Percentiles rank a stretch among this genome's conserved stretches.
Evolutionary conservation across 2,113 vertebrate species (phyloP).

Genomic region (Embiotoca jacksoni): DNA sequence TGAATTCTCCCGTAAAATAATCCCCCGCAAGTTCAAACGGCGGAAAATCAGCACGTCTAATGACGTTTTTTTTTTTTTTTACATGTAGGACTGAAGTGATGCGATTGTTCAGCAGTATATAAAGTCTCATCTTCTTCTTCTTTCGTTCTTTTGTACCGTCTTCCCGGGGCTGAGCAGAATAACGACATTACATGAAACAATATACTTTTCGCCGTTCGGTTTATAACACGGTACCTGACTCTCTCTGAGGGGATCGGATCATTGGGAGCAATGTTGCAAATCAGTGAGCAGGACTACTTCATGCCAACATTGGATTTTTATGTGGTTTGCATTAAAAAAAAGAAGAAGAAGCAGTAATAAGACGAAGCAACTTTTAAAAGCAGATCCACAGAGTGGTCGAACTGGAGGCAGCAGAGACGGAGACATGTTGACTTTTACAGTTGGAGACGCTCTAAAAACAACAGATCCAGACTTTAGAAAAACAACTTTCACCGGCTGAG

Average conservation of each 20-base stretch:
- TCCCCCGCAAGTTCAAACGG: too few species aligned
- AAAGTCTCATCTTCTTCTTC: too few species aligned
- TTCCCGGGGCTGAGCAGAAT: too few species aligned
- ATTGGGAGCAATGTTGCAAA: slow-evolving; percentile 12
- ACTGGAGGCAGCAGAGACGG: neutral
- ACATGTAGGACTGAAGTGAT: too few species aligned
- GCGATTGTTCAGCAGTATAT: too few species aligned
- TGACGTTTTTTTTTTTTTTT: too few species aligned
- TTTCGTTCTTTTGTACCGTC: too few species aligned
- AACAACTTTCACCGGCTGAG: neutral
- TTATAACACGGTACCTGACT: neutral
- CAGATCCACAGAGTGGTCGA: neutral
- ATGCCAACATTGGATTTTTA: slow-evolving; percentile 14
- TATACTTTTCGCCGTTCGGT: neutral
- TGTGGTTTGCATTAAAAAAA: neutral
- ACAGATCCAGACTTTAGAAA: neutral
- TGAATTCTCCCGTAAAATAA: neutral
- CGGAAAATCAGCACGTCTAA: too few species aligned
- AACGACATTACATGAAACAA: neutral
- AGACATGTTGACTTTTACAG: neutral
- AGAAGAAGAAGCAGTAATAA: neutral
- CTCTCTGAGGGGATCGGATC: neutral
- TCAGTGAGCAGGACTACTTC: slow-evolving; percentile 18
- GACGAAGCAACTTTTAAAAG: neutral
- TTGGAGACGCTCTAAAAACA: neutral